A percentile compares a stretch with the other conserved stretches of the same genome.
Conservation (phyloP, 2,113 vertebrate genomes). For the Chitala chitala region DNA sequence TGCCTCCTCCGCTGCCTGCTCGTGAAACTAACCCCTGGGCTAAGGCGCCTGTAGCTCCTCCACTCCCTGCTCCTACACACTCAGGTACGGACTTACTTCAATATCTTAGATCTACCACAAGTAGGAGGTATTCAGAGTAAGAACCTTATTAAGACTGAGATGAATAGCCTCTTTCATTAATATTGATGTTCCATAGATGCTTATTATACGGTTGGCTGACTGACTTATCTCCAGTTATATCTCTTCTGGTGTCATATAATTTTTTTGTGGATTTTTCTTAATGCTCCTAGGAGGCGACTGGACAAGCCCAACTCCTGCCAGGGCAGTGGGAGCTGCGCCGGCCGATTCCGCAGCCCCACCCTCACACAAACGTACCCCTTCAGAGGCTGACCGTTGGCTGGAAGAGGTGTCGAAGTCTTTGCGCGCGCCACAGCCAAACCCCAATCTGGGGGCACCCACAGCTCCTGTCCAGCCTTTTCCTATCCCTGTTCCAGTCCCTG, state of each 20-base stretch:
- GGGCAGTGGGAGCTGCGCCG: slow-evolving; percentile 5
- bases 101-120: too few species aligned
- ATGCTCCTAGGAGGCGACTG: slow-evolving; percentile 46
- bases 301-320: slow-evolving; percentile 39
- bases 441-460: slow-evolving; percentile 49
- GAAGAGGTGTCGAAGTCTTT: slow-evolving; percentile 92
- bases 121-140: too few species aligned
- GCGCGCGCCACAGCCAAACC: slow-evolving; percentile 62
- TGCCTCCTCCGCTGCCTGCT: slow-evolving; percentile 80
- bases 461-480: slow-evolving; percentile 45
- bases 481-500: slow-evolving; percentile 48
- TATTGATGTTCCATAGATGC: too few species aligned
- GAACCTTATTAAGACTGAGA: too few species aligned
- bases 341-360: slow-evolving; percentile 34
- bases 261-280: not conserved
- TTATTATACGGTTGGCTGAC: too few species aligned
- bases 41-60: slow-evolving; percentile 63
- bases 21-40: slow-evolving; percentile 98
- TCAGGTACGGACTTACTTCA: slow-evolving; percentile 67
- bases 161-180: too few species aligned
- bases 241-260: not conserved
- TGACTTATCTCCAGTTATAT: not conserved
- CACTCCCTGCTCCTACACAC: slow-evolving; percentile 51
- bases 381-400: slow-evolving; percentile 94
- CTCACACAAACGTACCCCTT: slow-evolving; percentile 83